phyloP scores from a whole-genome alignment of 2,888 invertebrate species.

The Agrochola lychnidis region DNA sequence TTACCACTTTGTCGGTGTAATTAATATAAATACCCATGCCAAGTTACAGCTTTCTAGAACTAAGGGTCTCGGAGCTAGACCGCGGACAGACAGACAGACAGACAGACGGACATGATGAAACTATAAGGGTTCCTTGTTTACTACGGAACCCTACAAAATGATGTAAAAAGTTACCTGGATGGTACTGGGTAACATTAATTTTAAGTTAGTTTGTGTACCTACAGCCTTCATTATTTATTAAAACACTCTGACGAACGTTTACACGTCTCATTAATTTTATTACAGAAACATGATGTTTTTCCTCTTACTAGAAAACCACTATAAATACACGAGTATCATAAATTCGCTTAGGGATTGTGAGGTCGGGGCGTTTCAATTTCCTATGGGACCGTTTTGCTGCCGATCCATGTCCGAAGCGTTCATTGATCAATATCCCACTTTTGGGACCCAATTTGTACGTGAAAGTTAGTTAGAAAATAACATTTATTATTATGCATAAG shows the following conservation, averaged over 20 bases:
- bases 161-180: too few species aligned
- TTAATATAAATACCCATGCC: too few species aligned
- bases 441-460: neutral
- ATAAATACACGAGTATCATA: conserved; percentile 14
- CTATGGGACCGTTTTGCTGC: conserved; percentile 41
- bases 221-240: neutral
- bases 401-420: conserved; percentile 7
- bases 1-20: too few species aligned
- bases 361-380: conserved; percentile 53
- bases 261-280: neutral
- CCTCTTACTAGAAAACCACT: neutral
- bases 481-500: neutral
- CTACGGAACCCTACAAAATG: too few species aligned
- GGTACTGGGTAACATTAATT: neutral
- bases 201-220: neutral
- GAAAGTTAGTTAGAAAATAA: neutral
- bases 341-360: conserved; percentile 10
- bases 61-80: too few species aligned
- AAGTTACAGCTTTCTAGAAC: too few species aligned
- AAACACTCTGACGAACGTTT: neutral
- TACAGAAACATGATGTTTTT: conserved; percentile 13
- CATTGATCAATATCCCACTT: conserved; percentile 22
- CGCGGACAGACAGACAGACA: too few species aligned
- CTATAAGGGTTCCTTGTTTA: too few species aligned
- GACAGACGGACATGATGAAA: too few species aligned